A percentile compares a stretch with the other conserved stretches of the same genome.
phyloP scores from a whole-genome alignment of 2,888 invertebrate species.

The Ectemnius continuus region DNA sequence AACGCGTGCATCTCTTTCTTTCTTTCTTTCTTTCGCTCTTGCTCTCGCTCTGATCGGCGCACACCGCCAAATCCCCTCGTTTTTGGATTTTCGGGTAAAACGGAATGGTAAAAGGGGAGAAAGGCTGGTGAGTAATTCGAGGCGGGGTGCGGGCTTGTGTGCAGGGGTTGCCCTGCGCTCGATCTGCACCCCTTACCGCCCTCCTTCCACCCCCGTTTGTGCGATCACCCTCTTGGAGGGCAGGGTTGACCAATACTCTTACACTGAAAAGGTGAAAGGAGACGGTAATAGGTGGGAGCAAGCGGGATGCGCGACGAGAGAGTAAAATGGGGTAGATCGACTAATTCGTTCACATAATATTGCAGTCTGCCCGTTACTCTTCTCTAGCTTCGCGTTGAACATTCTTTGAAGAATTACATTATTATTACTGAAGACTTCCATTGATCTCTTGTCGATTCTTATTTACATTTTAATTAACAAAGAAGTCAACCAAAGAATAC shows the following conservation, averaged over 20 bases:
- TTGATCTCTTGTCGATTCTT: too few species aligned
- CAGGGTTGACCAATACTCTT: conserved; percentile 65
- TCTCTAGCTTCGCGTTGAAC: too few species aligned
- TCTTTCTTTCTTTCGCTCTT: conserved; percentile 48
- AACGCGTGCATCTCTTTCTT: conserved; percentile 50
- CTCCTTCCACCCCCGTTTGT: conserved; percentile 56
- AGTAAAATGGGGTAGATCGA: too few species aligned
- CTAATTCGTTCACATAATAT: too few species aligned
- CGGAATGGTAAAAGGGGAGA: conserved; percentile 53
- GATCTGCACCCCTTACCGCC: conserved; percentile 49
- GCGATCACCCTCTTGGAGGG: conserved; percentile 47
- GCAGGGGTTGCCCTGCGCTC: conserved; percentile 52
- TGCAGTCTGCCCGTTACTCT: too few species aligned
- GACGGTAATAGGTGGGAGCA: conserved; percentile 36
- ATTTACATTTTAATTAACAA: too few species aligned
- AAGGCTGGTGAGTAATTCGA: conserved; percentile 66
- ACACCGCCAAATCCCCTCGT: conserved; percentile 71
- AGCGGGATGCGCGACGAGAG: neutral
- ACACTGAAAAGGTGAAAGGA: conserved; percentile 53
- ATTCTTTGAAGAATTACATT: too few species aligned
- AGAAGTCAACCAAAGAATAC: too few species aligned
- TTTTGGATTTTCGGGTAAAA: conserved; percentile 72
- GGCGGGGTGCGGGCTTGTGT: conserved; percentile 62
- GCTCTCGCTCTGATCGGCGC: conserved; percentile 47
- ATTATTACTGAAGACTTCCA: too few species aligned